phyloP scores from a whole-genome alignment of 2,113 vertebrate species.

The Labeo rohita region DNA sequence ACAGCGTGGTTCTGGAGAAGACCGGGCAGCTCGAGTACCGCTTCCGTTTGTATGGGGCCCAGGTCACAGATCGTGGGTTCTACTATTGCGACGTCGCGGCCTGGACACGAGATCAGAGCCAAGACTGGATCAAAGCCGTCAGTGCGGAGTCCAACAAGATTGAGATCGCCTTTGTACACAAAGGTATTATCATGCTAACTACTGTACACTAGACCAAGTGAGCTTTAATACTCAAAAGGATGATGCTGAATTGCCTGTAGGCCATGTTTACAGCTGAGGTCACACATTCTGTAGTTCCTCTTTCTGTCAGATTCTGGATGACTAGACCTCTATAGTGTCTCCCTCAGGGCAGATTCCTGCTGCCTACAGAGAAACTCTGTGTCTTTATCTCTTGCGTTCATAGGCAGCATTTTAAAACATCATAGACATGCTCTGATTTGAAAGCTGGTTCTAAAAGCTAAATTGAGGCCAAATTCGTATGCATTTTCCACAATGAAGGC shows the following conservation, averaged over 20 bases:
- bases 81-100: constrained; percentile 91
- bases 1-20: constrained; percentile 87
- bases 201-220: not conserved
- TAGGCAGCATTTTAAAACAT: not conserved
- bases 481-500: not conserved
- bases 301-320: not conserved
- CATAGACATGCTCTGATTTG: not conserved
- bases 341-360: constrained; percentile 25
- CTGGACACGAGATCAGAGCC: constrained; percentile 82
- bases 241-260: not conserved
- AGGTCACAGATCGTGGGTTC: constrained; percentile 85
- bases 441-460: not conserved
- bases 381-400: not conserved
- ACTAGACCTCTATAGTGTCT: constrained; percentile 19
- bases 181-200: constrained; percentile 75
- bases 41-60: constrained; percentile 88
- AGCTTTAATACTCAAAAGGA: not conserved
- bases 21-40: constrained; percentile 85
- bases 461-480: not conserved
- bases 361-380: not conserved
- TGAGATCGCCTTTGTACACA: constrained; percentile 85
- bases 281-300: not conserved
- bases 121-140: constrained; percentile 81
- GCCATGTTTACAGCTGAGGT: not conserved
- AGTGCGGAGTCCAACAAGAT: constrained; percentile 87